Conservation (phyloP, 2,797 vertebrate genomes). For the Thunnus albacares region DNA sequence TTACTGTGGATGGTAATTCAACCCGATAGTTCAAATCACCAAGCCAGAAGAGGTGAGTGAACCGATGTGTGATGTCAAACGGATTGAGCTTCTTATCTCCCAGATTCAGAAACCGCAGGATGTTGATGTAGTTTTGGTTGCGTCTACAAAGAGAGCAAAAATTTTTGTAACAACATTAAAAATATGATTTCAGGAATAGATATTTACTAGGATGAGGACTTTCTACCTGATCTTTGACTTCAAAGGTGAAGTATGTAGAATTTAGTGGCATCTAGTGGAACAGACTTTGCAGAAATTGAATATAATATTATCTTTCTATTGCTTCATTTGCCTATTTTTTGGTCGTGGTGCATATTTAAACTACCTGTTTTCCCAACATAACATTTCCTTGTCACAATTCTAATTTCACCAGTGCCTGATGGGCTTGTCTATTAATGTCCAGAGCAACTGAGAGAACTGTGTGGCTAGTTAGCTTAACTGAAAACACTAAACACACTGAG, state of each 20-base stretch:
- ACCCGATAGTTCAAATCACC: conserved; percentile 97
- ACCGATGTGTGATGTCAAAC: conserved; percentile 96
- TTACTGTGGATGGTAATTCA: conserved; percentile 90
- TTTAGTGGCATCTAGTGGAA: no score
- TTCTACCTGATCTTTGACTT: not conserved
- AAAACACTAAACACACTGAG: not conserved
- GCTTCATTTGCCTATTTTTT: no score
- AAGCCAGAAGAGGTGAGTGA: conserved; percentile 98
- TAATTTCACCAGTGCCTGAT: no score
- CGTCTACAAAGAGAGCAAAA: conserved; percentile 84
- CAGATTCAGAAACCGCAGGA: conserved; percentile 94
- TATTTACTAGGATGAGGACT: not conserved
- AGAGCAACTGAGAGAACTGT: not conserved
- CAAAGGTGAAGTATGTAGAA: no score
- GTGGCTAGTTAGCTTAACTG: not conserved
- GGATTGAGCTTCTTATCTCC: conserved; percentile 96
- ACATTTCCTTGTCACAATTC: no score
- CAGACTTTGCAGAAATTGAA: no score
- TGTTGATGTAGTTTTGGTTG: conserved; percentile 96
- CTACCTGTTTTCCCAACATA: no score
- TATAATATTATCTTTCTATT: no score
- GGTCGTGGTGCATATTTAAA: no score
- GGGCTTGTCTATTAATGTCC: no score
- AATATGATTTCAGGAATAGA: not conserved
- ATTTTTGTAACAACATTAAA: not conserved